Conservation (phyloP, 2,797 vertebrate species). For the Triplophysa yarkandensis region DNA sequence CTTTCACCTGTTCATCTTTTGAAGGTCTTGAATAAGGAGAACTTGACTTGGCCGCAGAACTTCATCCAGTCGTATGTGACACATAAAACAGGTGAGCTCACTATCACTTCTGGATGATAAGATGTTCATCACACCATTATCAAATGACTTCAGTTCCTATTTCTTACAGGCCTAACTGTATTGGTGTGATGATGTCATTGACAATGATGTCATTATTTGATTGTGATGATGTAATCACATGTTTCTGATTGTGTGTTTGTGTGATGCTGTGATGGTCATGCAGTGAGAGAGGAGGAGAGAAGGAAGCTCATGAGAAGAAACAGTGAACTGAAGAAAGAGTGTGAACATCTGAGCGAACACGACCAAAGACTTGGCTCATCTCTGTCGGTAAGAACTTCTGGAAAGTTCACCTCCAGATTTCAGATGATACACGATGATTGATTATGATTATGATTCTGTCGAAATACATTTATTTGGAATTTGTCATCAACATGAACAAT, state of each 20-base stretch:
- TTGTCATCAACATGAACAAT: too few relatives aligned
- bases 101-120: neutral
- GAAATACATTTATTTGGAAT: too few relatives aligned
- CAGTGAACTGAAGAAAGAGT: slow-evolving; percentile 87
- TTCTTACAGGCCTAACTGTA: too few relatives aligned
- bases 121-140: too few relatives aligned
- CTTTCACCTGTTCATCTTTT: slow-evolving; percentile 35
- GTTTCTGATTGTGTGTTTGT: neutral
- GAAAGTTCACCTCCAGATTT: neutral
- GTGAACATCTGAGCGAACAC: slow-evolving; percentile 84
- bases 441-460: too few relatives aligned
- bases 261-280: slow-evolving; percentile 37
- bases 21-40: slow-evolving; percentile 93
- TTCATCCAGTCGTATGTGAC: slow-evolving; percentile 94
- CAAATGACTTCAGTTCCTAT: too few relatives aligned
- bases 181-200: neutral
- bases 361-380: slow-evolving; percentile 84
- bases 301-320: slow-evolving; percentile 86
- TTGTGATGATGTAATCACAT: neutral
- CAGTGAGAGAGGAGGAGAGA: slow-evolving; percentile 96
- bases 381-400: slow-evolving; percentile 75
- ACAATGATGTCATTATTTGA: neutral
- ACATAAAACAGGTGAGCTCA: slow-evolving; percentile 88
- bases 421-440: neutral
- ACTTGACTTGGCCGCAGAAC: slow-evolving; percentile 92